Evolutionary conservation across 2,888 invertebrate species (phyloP).

Genomic region (Eledona agricola): DNA sequence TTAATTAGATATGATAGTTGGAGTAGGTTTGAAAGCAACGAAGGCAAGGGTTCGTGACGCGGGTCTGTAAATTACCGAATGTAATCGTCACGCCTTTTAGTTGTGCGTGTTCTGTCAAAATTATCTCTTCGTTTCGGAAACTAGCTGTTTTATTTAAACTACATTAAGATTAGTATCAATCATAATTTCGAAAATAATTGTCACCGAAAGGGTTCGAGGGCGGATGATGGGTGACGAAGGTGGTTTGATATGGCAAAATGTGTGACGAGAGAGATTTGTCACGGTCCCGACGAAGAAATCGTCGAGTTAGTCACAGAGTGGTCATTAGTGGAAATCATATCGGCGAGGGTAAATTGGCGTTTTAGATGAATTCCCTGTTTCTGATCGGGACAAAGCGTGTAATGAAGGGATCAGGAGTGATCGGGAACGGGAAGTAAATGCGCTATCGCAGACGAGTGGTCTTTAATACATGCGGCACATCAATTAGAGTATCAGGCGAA

Average conservation of each 20-base stretch:
- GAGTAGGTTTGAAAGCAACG: constrained; percentile 20
- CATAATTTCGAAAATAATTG: constrained; percentile 35
- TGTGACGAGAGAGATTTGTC: constrained; percentile 6
- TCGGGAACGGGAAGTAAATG: constrained; percentile 49
- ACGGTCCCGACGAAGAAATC: constrained; percentile 39
- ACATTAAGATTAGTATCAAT: constrained; percentile 55
- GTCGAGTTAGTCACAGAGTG: constrained; percentile 47
- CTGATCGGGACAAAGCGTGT: constrained; percentile 54
- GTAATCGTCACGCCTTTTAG: constrained; percentile 55
- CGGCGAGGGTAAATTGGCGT: constrained; percentile 57
- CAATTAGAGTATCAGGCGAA: constrained; percentile 62
- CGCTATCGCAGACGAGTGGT: constrained; percentile 56
- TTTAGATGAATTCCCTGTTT: constrained; percentile 56
- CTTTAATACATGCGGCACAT: constrained; percentile 60
- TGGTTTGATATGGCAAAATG: neutral
- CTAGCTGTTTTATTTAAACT: constrained; percentile 52
- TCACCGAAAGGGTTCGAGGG: constrained; percentile 5
- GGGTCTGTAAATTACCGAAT: constrained; percentile 51
- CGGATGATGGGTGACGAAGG: neutral
- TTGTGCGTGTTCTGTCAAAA: constrained; percentile 56
- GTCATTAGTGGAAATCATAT: constrained; percentile 58
- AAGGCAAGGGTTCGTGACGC: constrained; percentile 48
- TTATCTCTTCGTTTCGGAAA: constrained; percentile 57
- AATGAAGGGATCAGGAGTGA: constrained; percentile 56
- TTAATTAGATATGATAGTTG: constrained; percentile 21